Conservation (phyloP, 1,140 invertebrate genomes). For the Aricia agestis region DNA sequence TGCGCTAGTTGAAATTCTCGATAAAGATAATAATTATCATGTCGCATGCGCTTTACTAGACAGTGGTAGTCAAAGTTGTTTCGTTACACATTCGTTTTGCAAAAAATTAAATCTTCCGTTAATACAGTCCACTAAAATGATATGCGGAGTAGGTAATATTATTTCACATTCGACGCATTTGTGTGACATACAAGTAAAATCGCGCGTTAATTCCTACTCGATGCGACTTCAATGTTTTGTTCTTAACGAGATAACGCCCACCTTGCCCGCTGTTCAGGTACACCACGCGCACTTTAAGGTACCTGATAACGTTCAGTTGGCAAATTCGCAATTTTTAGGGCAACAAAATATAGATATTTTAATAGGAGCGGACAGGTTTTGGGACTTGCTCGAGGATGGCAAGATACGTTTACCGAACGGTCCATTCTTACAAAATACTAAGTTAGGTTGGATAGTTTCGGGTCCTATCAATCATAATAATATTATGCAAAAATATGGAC, state of each 20-base stretch:
- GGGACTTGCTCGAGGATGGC: slow-evolving; percentile 25
- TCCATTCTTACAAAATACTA: slow-evolving; percentile 29
- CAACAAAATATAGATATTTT: slow-evolving; percentile 26
- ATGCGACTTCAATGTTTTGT: slow-evolving; percentile 29
- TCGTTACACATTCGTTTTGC: slow-evolving; percentile 33
- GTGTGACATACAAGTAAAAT: slow-evolving; percentile 31
- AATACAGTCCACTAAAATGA: slow-evolving; percentile 35
- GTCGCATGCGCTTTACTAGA: slow-evolving; percentile 29
- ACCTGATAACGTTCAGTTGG: slow-evolving; percentile 27
- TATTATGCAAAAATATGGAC: slow-evolving; percentile 20
- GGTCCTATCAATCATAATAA: slow-evolving; percentile 25
- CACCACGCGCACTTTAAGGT: slow-evolving; percentile 18
- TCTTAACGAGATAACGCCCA: slow-evolving; percentile 17
- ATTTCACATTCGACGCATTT: slow-evolving; percentile 26
- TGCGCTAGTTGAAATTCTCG: slow-evolving; percentile 30
- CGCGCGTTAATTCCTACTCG: slow-evolving; percentile 15
- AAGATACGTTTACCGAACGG: slow-evolving; percentile 27
- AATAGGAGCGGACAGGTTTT: slow-evolving; percentile 28
- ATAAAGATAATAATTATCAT: slow-evolving; percentile 28
- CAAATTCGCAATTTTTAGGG: slow-evolving; percentile 27
- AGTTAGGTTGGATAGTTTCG: slow-evolving; percentile 29
- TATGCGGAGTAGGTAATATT: slow-evolving; percentile 32
- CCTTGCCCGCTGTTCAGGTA: slow-evolving; percentile 18
- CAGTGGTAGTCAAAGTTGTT: slow-evolving; percentile 31
- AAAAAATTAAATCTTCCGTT: slow-evolving; percentile 26